Evolutionary conservation across 64 coral and sea anemone species (phyloP), one percentile per base, ranked within the genome.

Genomic region (Actinia equina): DNA sequence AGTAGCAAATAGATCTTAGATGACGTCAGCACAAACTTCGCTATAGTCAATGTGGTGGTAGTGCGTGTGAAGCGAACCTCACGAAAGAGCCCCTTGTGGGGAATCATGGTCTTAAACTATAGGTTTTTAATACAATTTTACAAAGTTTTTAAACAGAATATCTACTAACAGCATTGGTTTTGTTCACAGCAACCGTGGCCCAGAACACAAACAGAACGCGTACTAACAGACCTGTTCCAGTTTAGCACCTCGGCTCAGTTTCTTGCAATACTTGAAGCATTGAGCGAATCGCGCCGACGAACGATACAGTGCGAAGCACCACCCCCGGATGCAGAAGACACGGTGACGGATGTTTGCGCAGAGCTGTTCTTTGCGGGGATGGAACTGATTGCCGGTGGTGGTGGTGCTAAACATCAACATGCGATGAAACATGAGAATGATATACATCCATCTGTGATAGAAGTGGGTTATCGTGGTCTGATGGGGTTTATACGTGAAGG

Each of bases 341-440:
- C 90, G 15, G 70, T 89, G 22, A 87, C 86, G 6, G 97, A 99
- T 87, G 93, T 99, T 70, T 88, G 89, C 44, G 81, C 90, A 55
- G 97, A 99, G 81, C 82, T 99, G 76, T 99, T 99, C 17, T 95
- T 95, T 42, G 97, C 97, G 4, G 97, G 93, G 2, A 79, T 99
- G 91, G 97, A 99, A 41, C 86, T 99, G 2, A 82, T 99, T 9
- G 93, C 97, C 27, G 97, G 97, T 17, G 93, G 97, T 0, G 88
- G 94, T 55, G 94, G 94, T 0, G 42, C 88, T 51, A 89, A 89
- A 8, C 94, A 96, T 19, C 67, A 86, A 44, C 94, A 95, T 59
- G 84, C 87, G 4, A 56, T 88, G 17, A 96, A 96, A 77, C 88
- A 96, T 30, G 82, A 94, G 3, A 41, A n/a, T 2, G 88, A 88